Base-by-base conservation (phyloP, 2,113 vertebrate species). In the Emydura subglobosa region DNA sequence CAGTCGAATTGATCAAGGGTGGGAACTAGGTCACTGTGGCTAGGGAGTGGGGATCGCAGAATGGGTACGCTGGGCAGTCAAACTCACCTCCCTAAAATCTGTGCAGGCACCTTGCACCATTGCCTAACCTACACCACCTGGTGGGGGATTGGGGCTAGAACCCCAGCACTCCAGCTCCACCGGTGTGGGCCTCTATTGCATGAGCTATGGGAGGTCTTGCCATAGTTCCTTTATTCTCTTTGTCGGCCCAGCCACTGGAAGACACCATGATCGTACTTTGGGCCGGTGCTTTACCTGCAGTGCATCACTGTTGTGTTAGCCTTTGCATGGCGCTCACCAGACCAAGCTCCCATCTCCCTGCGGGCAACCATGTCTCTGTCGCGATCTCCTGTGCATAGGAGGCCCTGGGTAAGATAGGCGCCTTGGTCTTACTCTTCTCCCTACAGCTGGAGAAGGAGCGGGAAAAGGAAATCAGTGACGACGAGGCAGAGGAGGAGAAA, bases 381-480 rank as follows among this genome's bases (percentile, higher is more conserved):
- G 4, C 13, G 7, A 47, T 47, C 42, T 44, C 39, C 42, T 44
- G 42, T 25, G 42, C 22, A 27, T 12, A 47, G 42, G 42, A 78
- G 42, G 42, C 74, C 42, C 10, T 44, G 24, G 27, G 74, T 25
- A 14, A 44, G 25, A 11, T 47, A 47, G 42, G 24, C 47, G 17
- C 16, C 22, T n/a, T 79, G 29, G 44, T 10, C 8, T 82, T 92
- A 8, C 87, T 13, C 8, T 0, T 92, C 89, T 83, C 2, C 31
- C 7, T 5, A 3, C 24, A 99, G 99, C 97, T 99, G 91, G 99
- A 99, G 98, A 99, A 99, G 86, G 99, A 99, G 90, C 98, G 98
- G 1, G 99, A 99, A 91, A 99, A 99, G 97, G 99, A 99, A 95
- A 99, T 99, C 97, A 99, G 99, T 19, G 99, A 99, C 6, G 99